A percentile compares a stretch with the other conserved stretches of the same genome.
Evolutionary conservation across 2,797 vertebrate genomes (phyloP).

Genomic region (Semaprochilodus insignis): DNA sequence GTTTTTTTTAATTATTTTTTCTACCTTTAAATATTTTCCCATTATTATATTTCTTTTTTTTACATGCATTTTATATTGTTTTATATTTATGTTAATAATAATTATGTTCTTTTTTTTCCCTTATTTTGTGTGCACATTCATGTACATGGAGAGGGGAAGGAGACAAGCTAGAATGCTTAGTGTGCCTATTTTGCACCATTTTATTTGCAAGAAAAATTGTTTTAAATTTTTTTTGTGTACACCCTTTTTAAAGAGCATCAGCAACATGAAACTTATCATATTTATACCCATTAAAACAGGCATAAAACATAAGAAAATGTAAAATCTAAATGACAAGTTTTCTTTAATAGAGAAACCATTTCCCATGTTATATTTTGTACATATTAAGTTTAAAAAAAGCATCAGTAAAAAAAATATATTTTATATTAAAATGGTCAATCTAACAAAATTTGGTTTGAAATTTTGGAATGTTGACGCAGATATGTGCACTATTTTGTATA

Average conservation of each 20-base stretch:
- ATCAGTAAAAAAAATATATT: too few relatives aligned
- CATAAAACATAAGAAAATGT: background rate
- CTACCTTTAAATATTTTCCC: background rate
- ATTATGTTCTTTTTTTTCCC: slow-evolving; percentile 10
- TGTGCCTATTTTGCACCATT: slow-evolving; percentile 24
- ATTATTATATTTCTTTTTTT: slow-evolving; percentile 7
- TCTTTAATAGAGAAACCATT: background rate
- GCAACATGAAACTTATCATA: background rate
- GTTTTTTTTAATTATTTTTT: background rate
- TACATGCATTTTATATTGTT: slow-evolving; percentile 25
- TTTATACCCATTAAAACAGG: background rate
- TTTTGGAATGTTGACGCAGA: background rate
- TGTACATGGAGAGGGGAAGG: slow-evolving; percentile 14
- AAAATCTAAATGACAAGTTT: background rate
- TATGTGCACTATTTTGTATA: slow-evolving; percentile 23
- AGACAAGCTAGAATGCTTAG: background rate
- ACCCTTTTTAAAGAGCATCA: background rate
- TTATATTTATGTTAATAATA: slow-evolving; percentile 41
- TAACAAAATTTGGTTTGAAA: background rate
- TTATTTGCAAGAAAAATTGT: background rate
- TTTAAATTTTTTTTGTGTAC: background rate
- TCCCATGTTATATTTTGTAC: background rate
- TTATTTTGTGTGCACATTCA: slow-evolving; percentile 15
- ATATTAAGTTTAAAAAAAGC: background rate
- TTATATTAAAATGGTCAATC: background rate